These are phyloP conservation scores for Endotricha flammealis DNA, from an alignment of 2,888 invertebrate species.

Conservation along the genomic window DNA sequence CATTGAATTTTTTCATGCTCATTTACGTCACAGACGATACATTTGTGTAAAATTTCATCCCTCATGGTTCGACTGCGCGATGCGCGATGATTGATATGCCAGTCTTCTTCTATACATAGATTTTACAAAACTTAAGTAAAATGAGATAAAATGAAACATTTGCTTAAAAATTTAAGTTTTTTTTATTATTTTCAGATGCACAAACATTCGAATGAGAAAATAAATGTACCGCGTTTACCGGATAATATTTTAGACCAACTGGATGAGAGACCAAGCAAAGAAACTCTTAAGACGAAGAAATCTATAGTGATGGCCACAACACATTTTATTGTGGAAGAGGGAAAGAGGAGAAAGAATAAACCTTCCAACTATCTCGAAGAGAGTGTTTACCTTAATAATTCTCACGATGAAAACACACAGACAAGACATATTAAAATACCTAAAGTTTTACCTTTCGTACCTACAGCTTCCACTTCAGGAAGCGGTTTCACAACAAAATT, in stretches of 20 bases:
- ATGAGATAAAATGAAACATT: constrained; percentile 2
- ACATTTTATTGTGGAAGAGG: constrained; percentile 51
- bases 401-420: constrained; percentile 29
- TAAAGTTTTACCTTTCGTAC: constrained; percentile 58
- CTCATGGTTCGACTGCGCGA: too few species aligned
- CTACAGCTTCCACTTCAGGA: constrained; percentile 55
- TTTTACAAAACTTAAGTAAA: too few species aligned
- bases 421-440: constrained; percentile 41
- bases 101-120: too few species aligned
- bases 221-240: constrained; percentile 51
- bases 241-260: constrained; percentile 44
- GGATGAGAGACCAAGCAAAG: constrained; percentile 42
- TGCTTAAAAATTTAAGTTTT: constrained; percentile 11
- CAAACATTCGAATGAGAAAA: constrained; percentile 45
- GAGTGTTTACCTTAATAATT: constrained; percentile 56
- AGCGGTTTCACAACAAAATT: constrained; percentile 64
- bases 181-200: constrained; percentile 34
- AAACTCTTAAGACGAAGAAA: constrained; percentile 26
- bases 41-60: too few species aligned
- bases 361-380: constrained; percentile 67
- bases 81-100: too few species aligned
- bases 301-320: constrained; percentile 46
- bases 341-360: constrained; percentile 44
- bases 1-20: too few species aligned
- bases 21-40: too few species aligned